Conservation (phyloP, 2,888 invertebrate genomes). For the Zhuqinia jingwanae region DNA sequence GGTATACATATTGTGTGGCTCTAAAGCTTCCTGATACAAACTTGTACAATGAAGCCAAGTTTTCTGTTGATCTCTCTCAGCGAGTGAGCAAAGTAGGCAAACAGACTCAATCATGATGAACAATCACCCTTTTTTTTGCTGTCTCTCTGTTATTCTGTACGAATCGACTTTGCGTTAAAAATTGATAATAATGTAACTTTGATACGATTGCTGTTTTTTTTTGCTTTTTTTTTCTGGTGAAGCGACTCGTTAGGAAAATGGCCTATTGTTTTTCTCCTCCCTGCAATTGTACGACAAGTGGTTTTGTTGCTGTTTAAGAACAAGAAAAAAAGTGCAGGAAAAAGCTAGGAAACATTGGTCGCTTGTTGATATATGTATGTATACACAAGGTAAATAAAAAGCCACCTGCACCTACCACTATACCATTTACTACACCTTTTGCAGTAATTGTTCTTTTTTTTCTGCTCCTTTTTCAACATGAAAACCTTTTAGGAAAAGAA, state of each 20-base stretch:
- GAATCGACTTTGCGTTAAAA: not conserved
- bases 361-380: not conserved
- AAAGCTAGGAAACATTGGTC: too few relatives aligned
- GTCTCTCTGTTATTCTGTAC: too few relatives aligned
- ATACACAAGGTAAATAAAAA: not conserved
- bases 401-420: too few relatives aligned
- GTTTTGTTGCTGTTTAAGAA: slow-evolving; percentile 20
- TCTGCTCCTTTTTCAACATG: not conserved
- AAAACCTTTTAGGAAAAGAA: not conserved
- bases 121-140: not conserved
- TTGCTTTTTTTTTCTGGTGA: slow-evolving; percentile 17
- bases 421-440: not conserved
- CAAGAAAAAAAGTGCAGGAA: not conserved
- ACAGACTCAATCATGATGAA: not conserved
- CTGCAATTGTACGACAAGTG: slow-evolving; percentile 12
- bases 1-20: too few relatives aligned
- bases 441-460: not conserved
- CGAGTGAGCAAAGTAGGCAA: not conserved
- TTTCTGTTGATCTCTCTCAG: not conserved
- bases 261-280: slow-evolving; percentile 55
- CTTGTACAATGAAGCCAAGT: not conserved
- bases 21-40: slow-evolving; percentile 26
- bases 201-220: slow-evolving; percentile 30
- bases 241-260: slow-evolving; percentile 39
- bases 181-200: slow-evolving; percentile 38